Conservation (phyloP, 2,797 vertebrate genomes). For the Amazona finschi region DNA sequence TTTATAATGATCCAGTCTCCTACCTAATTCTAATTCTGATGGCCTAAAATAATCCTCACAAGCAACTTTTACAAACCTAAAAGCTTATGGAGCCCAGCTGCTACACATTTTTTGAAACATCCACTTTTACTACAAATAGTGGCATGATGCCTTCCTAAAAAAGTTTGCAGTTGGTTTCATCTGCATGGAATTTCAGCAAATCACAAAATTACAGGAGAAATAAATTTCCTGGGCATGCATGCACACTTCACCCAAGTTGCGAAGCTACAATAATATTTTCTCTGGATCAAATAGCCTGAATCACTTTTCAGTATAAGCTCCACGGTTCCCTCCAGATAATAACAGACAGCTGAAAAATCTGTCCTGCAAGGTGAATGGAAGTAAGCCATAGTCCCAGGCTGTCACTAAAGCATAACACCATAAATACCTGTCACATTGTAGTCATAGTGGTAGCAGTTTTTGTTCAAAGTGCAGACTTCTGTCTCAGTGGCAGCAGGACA, state of each 20-base stretch:
- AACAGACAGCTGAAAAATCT: background rate
- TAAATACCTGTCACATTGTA: slow-evolving; percentile 94
- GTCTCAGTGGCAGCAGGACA: slow-evolving; percentile 84
- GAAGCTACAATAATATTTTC: background rate
- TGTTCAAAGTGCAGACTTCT: slow-evolving; percentile 89
- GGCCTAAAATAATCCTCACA: slow-evolving; percentile 18
- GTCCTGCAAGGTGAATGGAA: background rate
- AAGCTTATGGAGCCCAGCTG: background rate
- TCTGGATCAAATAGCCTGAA: background rate
- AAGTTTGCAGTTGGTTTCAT: background rate
- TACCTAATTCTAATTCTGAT: slow-evolving; percentile 26
- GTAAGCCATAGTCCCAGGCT: background rate
- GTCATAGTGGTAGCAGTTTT: slow-evolving; percentile 95
- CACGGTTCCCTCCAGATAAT: background rate
- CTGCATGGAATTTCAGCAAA: background rate
- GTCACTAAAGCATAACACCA: background rate
- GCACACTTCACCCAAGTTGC: background rate
- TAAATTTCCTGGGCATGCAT: background rate
- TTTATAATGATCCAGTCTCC: background rate
- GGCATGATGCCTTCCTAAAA: background rate
- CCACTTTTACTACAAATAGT: background rate
- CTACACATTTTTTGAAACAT: background rate
- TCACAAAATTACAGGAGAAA: background rate
- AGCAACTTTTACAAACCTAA: slow-evolving; percentile 3
- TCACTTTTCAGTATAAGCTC: background rate